Base-by-base conservation (phyloP, 2,113 vertebrate genomes). In the Heterocephalus glaber region DNA sequence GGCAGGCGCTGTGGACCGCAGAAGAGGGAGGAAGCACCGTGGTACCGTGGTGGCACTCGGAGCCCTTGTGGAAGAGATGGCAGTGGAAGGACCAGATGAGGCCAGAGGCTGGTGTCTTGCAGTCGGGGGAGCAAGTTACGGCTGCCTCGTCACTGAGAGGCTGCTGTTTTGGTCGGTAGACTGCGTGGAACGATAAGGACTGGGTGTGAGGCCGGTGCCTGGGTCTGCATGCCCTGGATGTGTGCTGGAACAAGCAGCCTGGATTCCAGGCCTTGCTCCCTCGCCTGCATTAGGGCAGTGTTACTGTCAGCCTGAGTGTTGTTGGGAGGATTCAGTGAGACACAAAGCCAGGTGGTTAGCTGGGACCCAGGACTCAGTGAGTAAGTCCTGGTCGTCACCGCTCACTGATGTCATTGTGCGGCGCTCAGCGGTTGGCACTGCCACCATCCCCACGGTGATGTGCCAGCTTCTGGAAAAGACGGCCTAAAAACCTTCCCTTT, bases 91-190 rank as follows among this genome's bases (percentile, higher is more conserved):
- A 52, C 49, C 52, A 4, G 63, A 58, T 24, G 28, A 63, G 89
- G 65, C 0, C 0, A 14, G 47, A 12, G n/a, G 5, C 41, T 47
- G 24, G 41, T 5, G 1, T 1, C 12, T 30, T 11, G n/a, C 38
- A 11, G 12, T 47, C 41, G 6, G 0, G 24, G 70, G 41, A 47
- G 41, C 72, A 70, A 17, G 14, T 19, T 12, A 14, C 0, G 47
- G 47, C 47, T 54, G 22, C 0, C 41, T 28, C 44, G 24, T 77
- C 22, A 12, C 41, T 12, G 8, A 24, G 86, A 33, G 70, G 4
- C 47, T 30, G 35, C 38, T 38, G 5, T 13, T 26, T 58, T 65
- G 79, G 54, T 41, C 58, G 47, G 49, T 77, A 7, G 30, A 7
- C n/a, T 0, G 5, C 49, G 33, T 12, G 4, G 63, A 82, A 22